Evolutionary conservation across 1,140 invertebrate genomes (phyloP).

Genomic region (Tetraneura akinire): DNA sequence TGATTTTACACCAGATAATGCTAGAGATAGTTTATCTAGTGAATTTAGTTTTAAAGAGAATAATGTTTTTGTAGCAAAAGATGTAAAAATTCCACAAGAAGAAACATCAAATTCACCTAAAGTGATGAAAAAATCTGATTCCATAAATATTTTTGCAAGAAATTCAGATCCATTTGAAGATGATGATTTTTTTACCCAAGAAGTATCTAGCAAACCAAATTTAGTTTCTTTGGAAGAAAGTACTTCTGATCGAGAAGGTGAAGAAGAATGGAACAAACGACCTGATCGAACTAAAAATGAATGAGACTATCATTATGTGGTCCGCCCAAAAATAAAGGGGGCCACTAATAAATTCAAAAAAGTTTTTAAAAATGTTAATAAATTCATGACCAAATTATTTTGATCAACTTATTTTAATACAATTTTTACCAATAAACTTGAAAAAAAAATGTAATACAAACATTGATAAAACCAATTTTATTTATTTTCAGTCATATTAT

Average conservation of each 20-base stretch:
- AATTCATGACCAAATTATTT: constrained; percentile 42
- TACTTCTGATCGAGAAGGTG: background rate
- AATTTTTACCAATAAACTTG: background rate
- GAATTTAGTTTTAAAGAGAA: constrained; percentile 57
- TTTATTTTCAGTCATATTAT: background rate
- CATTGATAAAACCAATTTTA: background rate
- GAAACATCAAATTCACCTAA: constrained; percentile 44
- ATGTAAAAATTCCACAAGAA: constrained; percentile 48
- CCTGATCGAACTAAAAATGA: constrained; percentile 44
- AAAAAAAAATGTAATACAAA: too few relatives aligned
- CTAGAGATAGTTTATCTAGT: constrained; percentile 56
- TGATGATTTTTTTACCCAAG: constrained; percentile 75
- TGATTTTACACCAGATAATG: constrained; percentile 67
- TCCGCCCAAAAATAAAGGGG: constrained; percentile 18
- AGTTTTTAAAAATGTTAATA: constrained; percentile 44
- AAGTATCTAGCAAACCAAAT: constrained; percentile 55
- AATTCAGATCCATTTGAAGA: constrained; percentile 82
- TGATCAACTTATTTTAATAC: background rate
- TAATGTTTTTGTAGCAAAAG: constrained; percentile 54
- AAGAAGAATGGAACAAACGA: constrained; percentile 10
- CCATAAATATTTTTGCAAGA: constrained; percentile 81
- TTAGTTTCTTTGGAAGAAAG: background rate
- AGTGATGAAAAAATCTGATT: constrained; percentile 72
- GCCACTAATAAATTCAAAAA: constrained; percentile 27
- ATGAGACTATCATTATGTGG: constrained; percentile 43